Base-by-base conservation (phyloP, 1,140 invertebrate species). In the Oryctes rhinoceros region DNA sequence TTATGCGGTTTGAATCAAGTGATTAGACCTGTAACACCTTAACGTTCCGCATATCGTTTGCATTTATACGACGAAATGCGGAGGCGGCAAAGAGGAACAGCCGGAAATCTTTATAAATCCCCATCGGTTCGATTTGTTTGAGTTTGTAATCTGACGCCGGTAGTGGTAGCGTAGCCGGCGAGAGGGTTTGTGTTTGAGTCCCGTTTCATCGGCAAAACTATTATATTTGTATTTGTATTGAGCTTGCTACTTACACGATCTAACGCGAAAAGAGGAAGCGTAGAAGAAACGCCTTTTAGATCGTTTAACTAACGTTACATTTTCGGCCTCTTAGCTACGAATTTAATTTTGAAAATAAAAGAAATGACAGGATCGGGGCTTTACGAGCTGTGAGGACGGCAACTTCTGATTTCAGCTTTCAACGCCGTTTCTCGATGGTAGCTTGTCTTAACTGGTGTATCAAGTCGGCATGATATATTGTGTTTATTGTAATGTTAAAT, bases 101-200 rank as follows among this genome's bases (percentile, higher is more conserved):
- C 24, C 0, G 24, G 24, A 30, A 30, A 35, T n/a, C 18, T 59
- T 15, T 59, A 59, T 59, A n/a, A 59, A 59, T 59, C 20, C 11
- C 65, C 24, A 35, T 30, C 15, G 24, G 65, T 30, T 35, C 65
- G 65, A 15, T 71, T 71, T 71, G 65, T 71, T 71, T 71, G 65
- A 71, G 65, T 35, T 71, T 71, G 65, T 71, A 71, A 71, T 71
- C 24, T 35, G 35, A 4, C 35, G 18, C 65, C 24, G 65, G 53
- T 15, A 18, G 18, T 59, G 49, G 7, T 53, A 11, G 4, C n/a
- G 24, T 37, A 71, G 3, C 35, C 35, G 3, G 53, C 53, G 53
- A 39, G 39, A 39, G n/a, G n/a, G 39, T 39, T 71, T 24, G 24
- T 71, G 65, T 71, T 71, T 71, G 65, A 4, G 18, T 59, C 15